Percentiles rank a stretch among this genome's conserved stretches.
Conservation (phyloP, 2,888 invertebrate species). For the Escarpia spicata region DNA sequence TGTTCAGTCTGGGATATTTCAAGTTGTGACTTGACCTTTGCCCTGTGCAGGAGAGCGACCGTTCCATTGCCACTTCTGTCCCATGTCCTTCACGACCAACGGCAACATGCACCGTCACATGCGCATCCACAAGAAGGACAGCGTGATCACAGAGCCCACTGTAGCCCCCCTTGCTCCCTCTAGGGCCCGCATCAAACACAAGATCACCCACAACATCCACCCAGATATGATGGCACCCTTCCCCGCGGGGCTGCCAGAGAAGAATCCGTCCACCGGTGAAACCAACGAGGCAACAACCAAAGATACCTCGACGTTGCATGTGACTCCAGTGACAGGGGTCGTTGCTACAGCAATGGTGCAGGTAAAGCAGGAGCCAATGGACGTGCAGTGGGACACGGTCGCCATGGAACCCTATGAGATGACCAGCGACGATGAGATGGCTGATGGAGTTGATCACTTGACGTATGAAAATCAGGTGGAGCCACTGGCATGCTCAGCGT, state of each 20-base stretch:
- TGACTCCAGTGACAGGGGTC: neutral
- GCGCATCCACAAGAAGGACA: constrained; percentile 74
- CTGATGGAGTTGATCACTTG: neutral
- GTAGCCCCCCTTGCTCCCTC: neutral
- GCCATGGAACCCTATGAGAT: neutral
- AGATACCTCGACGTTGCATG: neutral
- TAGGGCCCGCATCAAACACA: neutral
- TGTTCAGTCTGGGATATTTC: neutral
- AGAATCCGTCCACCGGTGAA: too few species aligned
- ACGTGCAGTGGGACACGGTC: neutral
- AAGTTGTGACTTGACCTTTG: neutral
- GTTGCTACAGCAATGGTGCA: neutral
- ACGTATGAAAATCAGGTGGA: neutral
- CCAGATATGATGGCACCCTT: neutral
- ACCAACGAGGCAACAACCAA: neutral
- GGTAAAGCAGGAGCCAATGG: neutral
- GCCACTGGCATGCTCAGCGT: neutral
- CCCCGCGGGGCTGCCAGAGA: neutral
- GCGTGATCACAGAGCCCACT: neutral
- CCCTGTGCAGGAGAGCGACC: constrained; percentile 75
- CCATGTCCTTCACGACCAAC: constrained; percentile 84
- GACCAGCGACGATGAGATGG: neutral
- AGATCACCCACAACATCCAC: neutral
- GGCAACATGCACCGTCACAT: constrained; percentile 87
- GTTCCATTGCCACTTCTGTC: constrained; percentile 81